phyloP scores from a whole-genome alignment of 2,113 vertebrate genomes.

The Ciconia maguari region DNA sequence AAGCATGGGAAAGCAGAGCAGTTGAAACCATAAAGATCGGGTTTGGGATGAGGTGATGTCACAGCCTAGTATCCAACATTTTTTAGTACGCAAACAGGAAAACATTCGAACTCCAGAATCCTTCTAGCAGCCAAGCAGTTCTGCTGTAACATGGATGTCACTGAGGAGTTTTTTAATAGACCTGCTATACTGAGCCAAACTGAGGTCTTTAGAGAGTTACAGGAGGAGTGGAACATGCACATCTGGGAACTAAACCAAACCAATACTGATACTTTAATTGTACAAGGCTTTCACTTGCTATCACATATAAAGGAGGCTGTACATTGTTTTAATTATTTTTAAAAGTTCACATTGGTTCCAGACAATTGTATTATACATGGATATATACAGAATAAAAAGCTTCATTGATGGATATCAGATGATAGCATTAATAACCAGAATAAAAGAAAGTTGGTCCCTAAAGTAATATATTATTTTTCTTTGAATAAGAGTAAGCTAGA shows the following conservation, averaged over 20 bases:
- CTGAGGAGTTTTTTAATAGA: neutral
- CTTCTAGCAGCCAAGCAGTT: conserved; percentile 4
- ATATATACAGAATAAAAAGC: neutral
- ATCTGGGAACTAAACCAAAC: neutral
- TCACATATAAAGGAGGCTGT: neutral
- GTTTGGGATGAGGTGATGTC: neutral
- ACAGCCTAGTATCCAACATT: neutral
- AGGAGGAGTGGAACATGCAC: neutral
- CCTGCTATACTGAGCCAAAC: neutral
- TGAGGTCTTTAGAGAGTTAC: neutral
- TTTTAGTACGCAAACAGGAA: neutral
- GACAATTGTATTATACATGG: neutral
- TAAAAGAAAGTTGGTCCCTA: neutral
- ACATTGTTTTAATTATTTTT: neutral
- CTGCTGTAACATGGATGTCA: neutral
- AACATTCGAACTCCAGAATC: neutral
- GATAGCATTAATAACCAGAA: neutral
- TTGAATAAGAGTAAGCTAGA: neutral
- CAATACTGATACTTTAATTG: neutral
- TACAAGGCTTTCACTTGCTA: neutral
- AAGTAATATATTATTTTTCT: neutral
- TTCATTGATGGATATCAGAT: conserved; percentile 21
- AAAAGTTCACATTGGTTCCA: neutral
- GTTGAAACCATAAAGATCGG: neutral
- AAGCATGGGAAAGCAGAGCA: neutral